These are phyloP conservation scores for Cercopithecus diana DNA, from an alignment of 2,797 vertebrate species.

Conservation along the genomic window DNA sequence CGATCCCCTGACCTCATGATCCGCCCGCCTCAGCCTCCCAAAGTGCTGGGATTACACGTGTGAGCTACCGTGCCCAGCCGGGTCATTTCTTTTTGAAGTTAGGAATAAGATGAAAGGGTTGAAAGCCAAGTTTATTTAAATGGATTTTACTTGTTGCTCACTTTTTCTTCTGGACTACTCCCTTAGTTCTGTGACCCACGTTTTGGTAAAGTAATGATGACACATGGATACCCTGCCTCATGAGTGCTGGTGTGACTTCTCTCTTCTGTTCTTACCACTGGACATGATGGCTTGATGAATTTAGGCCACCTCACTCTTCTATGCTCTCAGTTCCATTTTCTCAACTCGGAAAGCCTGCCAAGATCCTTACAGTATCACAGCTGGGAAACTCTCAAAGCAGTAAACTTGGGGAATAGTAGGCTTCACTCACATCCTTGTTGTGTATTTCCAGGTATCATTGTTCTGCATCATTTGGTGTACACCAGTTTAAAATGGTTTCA, in stretches of 20 bases:
- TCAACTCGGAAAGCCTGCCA: not conserved
- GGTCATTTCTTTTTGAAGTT: not conserved
- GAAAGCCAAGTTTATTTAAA: not conserved
- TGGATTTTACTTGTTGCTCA: not conserved
- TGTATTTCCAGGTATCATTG: not conserved
- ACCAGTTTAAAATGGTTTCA: not conserved
- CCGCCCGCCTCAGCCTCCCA: too few species aligned
- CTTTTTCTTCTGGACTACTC: not conserved
- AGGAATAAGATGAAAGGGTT: not conserved
- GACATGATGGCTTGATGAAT: not conserved
- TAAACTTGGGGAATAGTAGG: not conserved
- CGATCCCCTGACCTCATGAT: too few species aligned
- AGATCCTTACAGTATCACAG: not conserved
- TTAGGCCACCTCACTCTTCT: not conserved
- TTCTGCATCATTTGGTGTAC: not conserved
- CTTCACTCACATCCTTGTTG: not conserved
- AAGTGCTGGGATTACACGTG: too few species aligned
- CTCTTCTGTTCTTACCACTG: not conserved
- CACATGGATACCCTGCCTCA: not conserved
- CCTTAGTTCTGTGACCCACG: not conserved
- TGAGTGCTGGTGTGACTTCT: not conserved
- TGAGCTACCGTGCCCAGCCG: accelerated
- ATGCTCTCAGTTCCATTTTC: not conserved
- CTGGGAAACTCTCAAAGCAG: not conserved
- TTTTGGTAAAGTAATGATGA: not conserved